Percentiles rank a stretch among this genome's conserved stretches.
Evolutionary conservation across 2,113 vertebrate genomes (phyloP).

Genomic region (Eulemur rufifrons): DNA sequence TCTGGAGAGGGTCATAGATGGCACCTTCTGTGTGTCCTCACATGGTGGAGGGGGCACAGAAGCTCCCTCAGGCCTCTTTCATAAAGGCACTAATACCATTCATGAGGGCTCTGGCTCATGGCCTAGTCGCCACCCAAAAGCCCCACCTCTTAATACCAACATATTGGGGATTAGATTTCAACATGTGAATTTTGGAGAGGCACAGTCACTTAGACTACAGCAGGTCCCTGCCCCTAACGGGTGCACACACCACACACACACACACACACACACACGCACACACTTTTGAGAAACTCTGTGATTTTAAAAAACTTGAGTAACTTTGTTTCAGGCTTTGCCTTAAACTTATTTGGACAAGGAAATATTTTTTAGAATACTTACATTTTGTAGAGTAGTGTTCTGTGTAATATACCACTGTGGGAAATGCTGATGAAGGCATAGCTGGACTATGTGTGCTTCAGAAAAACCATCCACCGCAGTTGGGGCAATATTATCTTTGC

Average conservation of each 20-base stretch:
- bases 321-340: neutral
- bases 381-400: neutral
- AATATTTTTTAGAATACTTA: neutral
- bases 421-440: neutral
- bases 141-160: neutral
- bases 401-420: neutral
- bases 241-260: neutral
- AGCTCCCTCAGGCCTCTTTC: neutral
- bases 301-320: neutral
- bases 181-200: neutral
- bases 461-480: neutral
- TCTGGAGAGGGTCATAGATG: neutral
- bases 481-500: neutral
- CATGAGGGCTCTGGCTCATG: neutral
- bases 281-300: neutral
- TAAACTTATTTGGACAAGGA: neutral
- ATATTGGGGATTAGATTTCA: neutral
- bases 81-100: neutral
- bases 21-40: neutral
- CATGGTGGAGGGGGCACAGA: neutral
- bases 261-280: neutral
- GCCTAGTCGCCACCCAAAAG: neutral
- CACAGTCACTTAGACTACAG: neutral
- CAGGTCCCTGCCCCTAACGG: neutral
- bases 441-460: neutral